Evolutionary conservation across 2,113 vertebrate genomes (phyloP), one percentile per base, ranked within the genome.

Genomic region (Hylia prasina): DNA sequence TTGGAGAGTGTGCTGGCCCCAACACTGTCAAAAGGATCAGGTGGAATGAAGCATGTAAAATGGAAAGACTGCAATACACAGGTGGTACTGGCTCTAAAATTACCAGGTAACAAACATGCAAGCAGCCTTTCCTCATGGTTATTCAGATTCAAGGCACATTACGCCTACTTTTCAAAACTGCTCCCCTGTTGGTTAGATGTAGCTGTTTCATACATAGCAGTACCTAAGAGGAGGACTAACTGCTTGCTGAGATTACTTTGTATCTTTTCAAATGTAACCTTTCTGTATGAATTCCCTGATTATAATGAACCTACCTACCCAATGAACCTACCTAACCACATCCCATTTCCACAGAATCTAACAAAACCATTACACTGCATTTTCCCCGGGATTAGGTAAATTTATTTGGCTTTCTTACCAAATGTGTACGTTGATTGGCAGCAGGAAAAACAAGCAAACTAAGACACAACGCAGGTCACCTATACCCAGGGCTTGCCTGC

Each of bases 1-100:
- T 0, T 3, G 22, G 35, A 23, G 10, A 28, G 11, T 0, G 6
- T 2, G 5, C 12, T 33, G 53, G 48, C 33, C 45, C 33, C 19
- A 82, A 72, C 33, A n/a, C 33, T 75, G 8, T 27, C 47, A 63
- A 83, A 65, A 72, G 16, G 10, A 2, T 8, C 16, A 42, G 28
- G 15, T 28, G 4, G 35, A 70, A 53, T 2, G 10, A 61, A 42
- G 57, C 8, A 50, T 2, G 3, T 13, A 70, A 53, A 14, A 22
- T 22, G 21, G 70, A 82, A 39, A 73, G 21, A 57, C 18, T 50
- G 33, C 51, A 88, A 70, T 2, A 47, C 8, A 3, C 13, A 47
- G 37, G 7, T n/a, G 15, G 27, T 28, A 69, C 19, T 11, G 27
- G 15, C 35, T 42, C 45, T 25, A 66, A 50, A 82, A 68, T 11